Conservation (phyloP, 2,113 vertebrate species). For the Microtus ochrogaster region DNA sequence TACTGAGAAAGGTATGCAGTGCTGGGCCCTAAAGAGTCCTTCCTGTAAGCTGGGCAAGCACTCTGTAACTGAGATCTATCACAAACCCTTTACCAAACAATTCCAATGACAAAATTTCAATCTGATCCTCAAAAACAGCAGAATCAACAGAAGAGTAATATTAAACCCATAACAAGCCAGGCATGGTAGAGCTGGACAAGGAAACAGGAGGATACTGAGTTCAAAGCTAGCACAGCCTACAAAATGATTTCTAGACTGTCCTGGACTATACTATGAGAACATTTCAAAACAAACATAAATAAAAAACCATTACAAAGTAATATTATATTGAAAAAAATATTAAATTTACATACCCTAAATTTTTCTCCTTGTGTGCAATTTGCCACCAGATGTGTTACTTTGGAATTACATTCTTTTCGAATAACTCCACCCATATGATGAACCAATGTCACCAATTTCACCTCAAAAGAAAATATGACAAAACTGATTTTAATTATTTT, state of each 20-base stretch:
- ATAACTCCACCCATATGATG: conserved; percentile 99
- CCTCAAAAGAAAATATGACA: conserved; percentile 86
- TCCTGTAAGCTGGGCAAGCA: not conserved
- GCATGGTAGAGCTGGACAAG: not conserved
- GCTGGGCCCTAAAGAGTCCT: not conserved
- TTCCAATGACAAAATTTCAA: conserved; percentile 8
- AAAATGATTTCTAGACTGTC: not conserved
- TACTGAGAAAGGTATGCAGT: not conserved
- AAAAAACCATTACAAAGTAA: conserved; percentile 5
- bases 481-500: conserved; percentile 42
- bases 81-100: not conserved
- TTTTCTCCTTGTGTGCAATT: conserved; percentile 97
- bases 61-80: not conserved
- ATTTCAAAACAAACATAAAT: not conserved
- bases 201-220: not conserved
- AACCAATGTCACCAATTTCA: conserved; percentile 95
- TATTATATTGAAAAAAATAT: conserved; percentile 17
- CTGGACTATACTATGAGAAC: not conserved
- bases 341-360: conserved; percentile 91
- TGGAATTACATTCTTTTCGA: conserved; percentile 96
- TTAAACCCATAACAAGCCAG: not conserved
- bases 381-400: conserved; percentile 97
- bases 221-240: not conserved
- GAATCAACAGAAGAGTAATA: not conserved
- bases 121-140: not conserved